Evolutionary conservation across 2,888 invertebrate species (phyloP).

Genomic region (Ptilodon capucinus): DNA sequence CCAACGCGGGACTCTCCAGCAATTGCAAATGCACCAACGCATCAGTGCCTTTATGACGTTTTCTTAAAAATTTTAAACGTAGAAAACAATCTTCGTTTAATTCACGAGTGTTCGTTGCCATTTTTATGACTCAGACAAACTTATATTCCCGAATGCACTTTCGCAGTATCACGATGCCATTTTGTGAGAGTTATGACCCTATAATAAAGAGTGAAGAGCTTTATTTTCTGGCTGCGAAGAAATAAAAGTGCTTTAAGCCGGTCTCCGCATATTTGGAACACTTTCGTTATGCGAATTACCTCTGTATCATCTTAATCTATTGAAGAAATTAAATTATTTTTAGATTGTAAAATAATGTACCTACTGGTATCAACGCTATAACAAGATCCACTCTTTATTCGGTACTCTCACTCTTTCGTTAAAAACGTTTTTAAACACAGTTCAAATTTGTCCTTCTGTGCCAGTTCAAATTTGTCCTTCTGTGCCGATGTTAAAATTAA

Average conservation of each 20-base stretch:
- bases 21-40: slow-evolving; percentile 54
- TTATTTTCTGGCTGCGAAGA: neutral
- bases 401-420: too few species aligned
- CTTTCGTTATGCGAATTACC: too few species aligned
- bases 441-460: too few species aligned
- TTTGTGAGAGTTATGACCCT: neutral
- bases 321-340: too few species aligned
- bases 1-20: slow-evolving; percentile 41
- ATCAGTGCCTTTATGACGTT: slow-evolving; percentile 55
- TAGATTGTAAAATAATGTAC: too few species aligned
- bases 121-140: slow-evolving; percentile 19
- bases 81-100: slow-evolving; percentile 47
- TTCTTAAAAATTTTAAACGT: slow-evolving; percentile 48
- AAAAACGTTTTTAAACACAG: too few species aligned
- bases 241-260: neutral
- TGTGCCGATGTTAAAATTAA: too few species aligned
- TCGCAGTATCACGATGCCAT: slow-evolving; percentile 1
- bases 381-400: too few species aligned
- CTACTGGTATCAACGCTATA: too few species aligned
- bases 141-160: slow-evolving; percentile 13
- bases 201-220: neutral
- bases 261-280: neutral
- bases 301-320: too few species aligned
- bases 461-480: too few species aligned
- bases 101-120: slow-evolving; percentile 31